A percentile compares a stretch with the other conserved stretches of the same genome.
Conservation (phyloP, 2,113 vertebrate species). For the Aplodontia rufa region DNA sequence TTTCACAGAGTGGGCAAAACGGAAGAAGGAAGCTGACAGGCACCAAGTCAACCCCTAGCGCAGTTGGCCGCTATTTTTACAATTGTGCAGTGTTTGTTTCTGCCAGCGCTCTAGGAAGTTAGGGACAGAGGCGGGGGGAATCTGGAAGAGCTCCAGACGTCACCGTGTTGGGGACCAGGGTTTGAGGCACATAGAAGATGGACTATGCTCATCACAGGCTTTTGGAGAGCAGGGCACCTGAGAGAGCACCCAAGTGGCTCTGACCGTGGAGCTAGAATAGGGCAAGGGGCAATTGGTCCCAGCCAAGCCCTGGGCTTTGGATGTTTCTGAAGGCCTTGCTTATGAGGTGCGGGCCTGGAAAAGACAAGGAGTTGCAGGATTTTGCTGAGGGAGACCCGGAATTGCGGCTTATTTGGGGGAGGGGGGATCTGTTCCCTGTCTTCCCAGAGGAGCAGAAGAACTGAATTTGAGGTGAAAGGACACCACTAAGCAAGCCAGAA, state of each 20-base stretch:
- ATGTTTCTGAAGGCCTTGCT: neutral
- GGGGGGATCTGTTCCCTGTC: neutral
- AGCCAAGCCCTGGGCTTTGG: neutral
- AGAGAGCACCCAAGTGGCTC: no score
- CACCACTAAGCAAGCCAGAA: neutral
- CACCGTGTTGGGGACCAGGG: neutral
- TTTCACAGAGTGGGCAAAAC: neutral
- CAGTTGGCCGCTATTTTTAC: neutral
- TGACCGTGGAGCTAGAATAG: neutral
- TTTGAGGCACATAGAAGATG: neutral
- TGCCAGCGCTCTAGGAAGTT: neutral
- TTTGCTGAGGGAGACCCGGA: neutral
- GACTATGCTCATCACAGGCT: neutral
- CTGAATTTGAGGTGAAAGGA: neutral
- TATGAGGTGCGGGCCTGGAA: neutral
- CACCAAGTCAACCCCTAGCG: neutral
- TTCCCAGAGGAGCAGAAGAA: neutral
- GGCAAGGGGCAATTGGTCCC: neutral
- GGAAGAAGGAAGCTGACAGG: neutral
- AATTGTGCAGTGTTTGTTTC: neutral
- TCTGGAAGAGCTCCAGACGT: neutral
- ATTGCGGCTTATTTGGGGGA: no score
- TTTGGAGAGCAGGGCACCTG: neutral
- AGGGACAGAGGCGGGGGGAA: neutral
- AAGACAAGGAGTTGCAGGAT: neutral